Base-by-base conservation (phyloP, 2,797 vertebrate species). In the Craterocephalus amniculus region DNA sequence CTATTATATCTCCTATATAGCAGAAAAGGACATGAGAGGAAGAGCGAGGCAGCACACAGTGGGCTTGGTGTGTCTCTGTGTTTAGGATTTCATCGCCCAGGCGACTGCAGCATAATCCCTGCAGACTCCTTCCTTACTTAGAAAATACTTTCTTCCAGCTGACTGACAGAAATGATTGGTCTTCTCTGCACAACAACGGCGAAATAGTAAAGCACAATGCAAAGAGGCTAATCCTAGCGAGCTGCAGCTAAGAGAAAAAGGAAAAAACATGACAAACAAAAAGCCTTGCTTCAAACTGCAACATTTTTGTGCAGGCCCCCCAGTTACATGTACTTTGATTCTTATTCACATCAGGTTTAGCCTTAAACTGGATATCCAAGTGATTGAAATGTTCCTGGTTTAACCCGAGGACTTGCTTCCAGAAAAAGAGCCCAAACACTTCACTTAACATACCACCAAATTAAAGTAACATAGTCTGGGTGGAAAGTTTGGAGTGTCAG, bases 71-170 rank as follows among this genome's bases (percentile, higher is more conserved):
- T 86, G 76, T 79, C 75, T 67, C 74, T 66, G 58, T 87, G 80
- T 90, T 86, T 85, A 78, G 82, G 82, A 79, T 87, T 88, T 88
- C 83, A 84, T 83, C 70, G 29, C 67, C 73, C 60, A 78, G 72
- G 81, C 60, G 67, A 79, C 79, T 78, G 57, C 52, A 64, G 67
- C 26, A 77, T 88, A 85, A 89, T 91, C 87, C 89, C 81, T 36
- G 34, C 69, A 76, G 90, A 73, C 83, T 88, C 86, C 79, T 81
- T 84, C 67, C 74, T 80, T 75, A 75, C 83, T 86, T 79, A 81
- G 74, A 55, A 91, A 89, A 84, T 82, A 80, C 86, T 86, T 87
- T 85, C 85, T 84, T 80, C 85, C 81, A 13, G 73, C 74, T 67
- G 49, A 76, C 75, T 81, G 84, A 81, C 78, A 87, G 71, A 71